phyloP scores from a whole-genome alignment of 2,113 vertebrate genomes.

The Oreotrochilus melanogaster region DNA sequence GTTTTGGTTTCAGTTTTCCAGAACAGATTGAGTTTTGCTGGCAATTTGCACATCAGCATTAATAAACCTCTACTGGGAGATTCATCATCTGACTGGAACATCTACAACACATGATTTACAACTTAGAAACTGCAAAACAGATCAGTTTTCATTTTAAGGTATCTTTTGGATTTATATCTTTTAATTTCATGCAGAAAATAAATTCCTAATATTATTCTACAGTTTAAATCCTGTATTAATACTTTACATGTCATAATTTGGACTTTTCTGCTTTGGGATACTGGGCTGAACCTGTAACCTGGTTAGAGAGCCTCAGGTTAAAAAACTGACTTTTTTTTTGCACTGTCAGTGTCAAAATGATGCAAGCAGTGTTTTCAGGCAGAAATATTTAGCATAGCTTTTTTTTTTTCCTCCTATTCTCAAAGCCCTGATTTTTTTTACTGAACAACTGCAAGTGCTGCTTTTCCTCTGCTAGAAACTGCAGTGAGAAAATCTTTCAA shows the following conservation, averaged over 20 bases:
- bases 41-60: not conserved
- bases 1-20: not conserved
- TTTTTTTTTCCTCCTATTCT: not conserved
- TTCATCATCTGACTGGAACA: not conserved
- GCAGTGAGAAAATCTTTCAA: not conserved
- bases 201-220: not conserved
- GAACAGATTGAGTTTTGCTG: not conserved
- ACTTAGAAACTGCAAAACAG: not conserved
- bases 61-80: not conserved
- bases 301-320: not conserved
- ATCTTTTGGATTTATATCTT: not conserved
- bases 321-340: rapidly evolving
- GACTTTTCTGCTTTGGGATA: not conserved
- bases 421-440: not conserved
- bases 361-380: not conserved
- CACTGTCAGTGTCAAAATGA: not conserved
- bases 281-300: not conserved
- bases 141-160: not conserved
- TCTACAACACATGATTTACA: not conserved
- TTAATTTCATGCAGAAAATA: not conserved
- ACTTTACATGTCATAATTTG: not conserved
- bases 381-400: not conserved
- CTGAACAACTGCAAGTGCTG: not conserved
- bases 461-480: not conserved
- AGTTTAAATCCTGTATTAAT: not conserved